Evolutionary conservation across 2,888 invertebrate genomes (phyloP), one percentile per base, ranked within the genome.

Genomic region (Criorhina ranunculi): DNA sequence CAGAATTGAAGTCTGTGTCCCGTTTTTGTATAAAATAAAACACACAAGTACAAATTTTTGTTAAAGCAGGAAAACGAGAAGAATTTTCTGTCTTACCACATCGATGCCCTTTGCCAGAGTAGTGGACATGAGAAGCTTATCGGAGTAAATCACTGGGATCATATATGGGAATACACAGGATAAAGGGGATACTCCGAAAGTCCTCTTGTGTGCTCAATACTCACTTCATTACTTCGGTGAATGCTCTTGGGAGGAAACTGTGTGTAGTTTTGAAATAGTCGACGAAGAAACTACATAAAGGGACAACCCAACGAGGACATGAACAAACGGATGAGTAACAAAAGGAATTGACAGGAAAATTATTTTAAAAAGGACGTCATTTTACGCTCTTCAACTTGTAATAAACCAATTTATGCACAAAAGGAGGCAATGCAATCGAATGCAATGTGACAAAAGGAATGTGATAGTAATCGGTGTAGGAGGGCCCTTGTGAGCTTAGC

Each of bases 331-430:
- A 79, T 73, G 60, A 70, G 19, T 53, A 64, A 40, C 51, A 76
- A 70, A 80, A 59, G 83, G 80, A 79, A 70, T 67, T 70, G 85
- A 85, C 85, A 85, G 85, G 85, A 85, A 85, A 85, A 85, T 85
- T 85, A 85, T 80, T 85, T 85, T 70, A 76, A 83, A n/a, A 83
- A 80, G 75, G 80, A 85, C 76, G 69, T 85, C 79, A 85, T 85
- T 85, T 80, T 85, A 64, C 80, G 80, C 85, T 85, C 24, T 80
- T 85, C 60, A 80, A 70, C 29, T 85, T 64, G 75, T 70, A 85
- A 85, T 85, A 70, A 85, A 79, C 73, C 85, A 75, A 85, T 80
- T 80, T 85, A 80, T 79, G 73, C 73, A 79, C 79, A 73, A 55
- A 67, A 62, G 33, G 17, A 51, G 60, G 46, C 78, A 12, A 40